These are phyloP conservation scores for Muscidifurax raptorellus DNA, from an alignment of 1,140 invertebrate species.

Conservation along the genomic window DNA sequence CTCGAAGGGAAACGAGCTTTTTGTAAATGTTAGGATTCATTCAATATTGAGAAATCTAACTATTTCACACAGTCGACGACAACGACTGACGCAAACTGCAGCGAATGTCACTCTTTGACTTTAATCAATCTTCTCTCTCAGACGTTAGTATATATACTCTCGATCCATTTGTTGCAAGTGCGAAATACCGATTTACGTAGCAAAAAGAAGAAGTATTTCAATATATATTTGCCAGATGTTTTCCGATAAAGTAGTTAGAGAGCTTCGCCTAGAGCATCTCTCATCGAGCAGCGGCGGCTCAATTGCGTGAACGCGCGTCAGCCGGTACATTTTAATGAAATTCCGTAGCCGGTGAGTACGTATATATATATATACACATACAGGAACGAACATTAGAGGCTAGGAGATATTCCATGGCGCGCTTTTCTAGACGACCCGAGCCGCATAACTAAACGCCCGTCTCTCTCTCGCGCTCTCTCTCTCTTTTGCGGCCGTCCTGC, in stretches of 20 bases:
- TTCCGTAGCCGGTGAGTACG: neutral
- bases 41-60: neutral
- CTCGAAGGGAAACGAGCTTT: neutral
- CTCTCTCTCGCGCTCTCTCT: constrained; percentile 55
- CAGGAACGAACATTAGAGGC: neutral
- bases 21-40: neutral
- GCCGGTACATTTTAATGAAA: constrained; percentile 45
- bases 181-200: neutral
- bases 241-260: neutral
- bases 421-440: constrained; percentile 52
- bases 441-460: constrained; percentile 51
- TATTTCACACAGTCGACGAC: neutral
- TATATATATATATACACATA: neutral
- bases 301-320: neutral
- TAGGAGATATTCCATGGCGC: constrained; percentile 56
- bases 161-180: neutral
- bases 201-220: too few relatives aligned
- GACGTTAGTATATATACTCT: too few relatives aligned
- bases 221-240: neutral
- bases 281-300: neutral
- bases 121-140: too few relatives aligned
- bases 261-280: neutral
- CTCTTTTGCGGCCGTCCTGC: constrained; percentile 30
- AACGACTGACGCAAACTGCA: neutral
- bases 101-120: too few relatives aligned